A percentile compares a stretch with the other conserved stretches of the same genome.
These are phyloP conservation scores for Sebastes vulpes DNA, from an alignment of 2,797 vertebrate genomes.

Conservation along the genomic window DNA sequence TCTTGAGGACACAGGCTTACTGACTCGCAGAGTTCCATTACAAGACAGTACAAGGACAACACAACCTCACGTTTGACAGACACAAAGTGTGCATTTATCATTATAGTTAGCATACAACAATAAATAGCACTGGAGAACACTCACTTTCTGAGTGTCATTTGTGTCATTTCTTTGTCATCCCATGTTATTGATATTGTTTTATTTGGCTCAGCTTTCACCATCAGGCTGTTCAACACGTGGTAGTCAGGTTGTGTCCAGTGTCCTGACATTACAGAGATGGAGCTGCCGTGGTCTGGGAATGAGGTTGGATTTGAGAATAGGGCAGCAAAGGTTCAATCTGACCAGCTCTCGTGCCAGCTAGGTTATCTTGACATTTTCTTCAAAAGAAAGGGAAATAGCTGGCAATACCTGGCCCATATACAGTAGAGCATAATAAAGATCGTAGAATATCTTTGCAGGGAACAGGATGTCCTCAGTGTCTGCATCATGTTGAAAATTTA, in stretches of 20 bases:
- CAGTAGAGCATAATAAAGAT: constrained; percentile 12
- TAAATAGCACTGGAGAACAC: background rate
- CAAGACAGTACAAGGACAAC: background rate
- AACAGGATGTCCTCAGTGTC: constrained; percentile 36
- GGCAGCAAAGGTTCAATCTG: constrained; percentile 1
- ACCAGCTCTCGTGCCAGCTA: background rate
- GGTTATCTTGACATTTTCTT: constrained; percentile 25
- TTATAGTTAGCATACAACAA: background rate
- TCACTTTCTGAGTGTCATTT: constrained; percentile 1
- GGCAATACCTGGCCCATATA: background rate
- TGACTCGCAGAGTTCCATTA: background rate
- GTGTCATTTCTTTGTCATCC: background rate
- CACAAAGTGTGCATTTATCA: background rate
- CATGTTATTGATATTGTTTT: background rate
- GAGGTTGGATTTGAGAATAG: background rate
- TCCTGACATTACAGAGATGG: constrained; percentile 20
- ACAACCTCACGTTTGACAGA: background rate
- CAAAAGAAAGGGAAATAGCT: constrained; percentile 2
- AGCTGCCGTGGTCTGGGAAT: background rate
- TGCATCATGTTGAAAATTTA: constrained; percentile 33
- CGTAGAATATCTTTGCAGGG: constrained; percentile 16
- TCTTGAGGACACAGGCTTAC: background rate
- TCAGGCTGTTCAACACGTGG: background rate
- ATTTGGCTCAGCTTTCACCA: constrained; percentile 20
- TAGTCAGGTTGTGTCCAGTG: constrained; percentile 5